Evolutionary conservation across 2,888 invertebrate genomes (phyloP).

Genomic region (Mechanitis mazaeus): DNA sequence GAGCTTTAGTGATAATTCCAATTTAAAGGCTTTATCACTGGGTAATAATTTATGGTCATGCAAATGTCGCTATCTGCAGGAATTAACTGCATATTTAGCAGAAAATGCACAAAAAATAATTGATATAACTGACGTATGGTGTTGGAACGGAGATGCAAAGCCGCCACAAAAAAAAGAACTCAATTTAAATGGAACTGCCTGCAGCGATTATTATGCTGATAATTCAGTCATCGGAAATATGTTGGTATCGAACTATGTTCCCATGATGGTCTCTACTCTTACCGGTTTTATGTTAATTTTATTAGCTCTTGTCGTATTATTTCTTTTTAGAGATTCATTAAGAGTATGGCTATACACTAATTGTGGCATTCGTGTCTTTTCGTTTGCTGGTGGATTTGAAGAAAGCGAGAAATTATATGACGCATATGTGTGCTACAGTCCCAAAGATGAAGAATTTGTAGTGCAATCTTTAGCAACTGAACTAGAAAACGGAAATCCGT

Average conservation of each 20-base stretch:
- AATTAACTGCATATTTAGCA: slow-evolving; percentile 87
- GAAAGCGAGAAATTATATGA: slow-evolving; percentile 92
- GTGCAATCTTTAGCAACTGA: slow-evolving; percentile 89
- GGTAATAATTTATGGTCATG: slow-evolving; percentile 94
- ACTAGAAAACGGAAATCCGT: slow-evolving; percentile 87
- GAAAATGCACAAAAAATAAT: slow-evolving; percentile 88
- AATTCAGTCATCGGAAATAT: slow-evolving; percentile 89
- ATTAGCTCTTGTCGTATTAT: slow-evolving; percentile 85
- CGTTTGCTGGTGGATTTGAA: slow-evolving; percentile 82
- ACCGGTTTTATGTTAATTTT: slow-evolving; percentile 86
- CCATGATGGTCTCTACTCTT: slow-evolving; percentile 87
- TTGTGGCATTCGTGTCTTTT: slow-evolving; percentile 89
- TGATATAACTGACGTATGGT: slow-evolving; percentile 87
- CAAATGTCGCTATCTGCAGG: slow-evolving; percentile 91
- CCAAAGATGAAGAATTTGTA: slow-evolving; percentile 93
- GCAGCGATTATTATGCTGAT: slow-evolving; percentile 90
- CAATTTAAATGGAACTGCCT: slow-evolving; percentile 89
- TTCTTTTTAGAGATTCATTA: slow-evolving; percentile 90
- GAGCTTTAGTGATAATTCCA: slow-evolving; percentile 81
- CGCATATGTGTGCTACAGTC: slow-evolving; percentile 94
- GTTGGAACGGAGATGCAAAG: slow-evolving; percentile 85
- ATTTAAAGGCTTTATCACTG: slow-evolving; percentile 84
- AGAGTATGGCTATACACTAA: slow-evolving; percentile 92
- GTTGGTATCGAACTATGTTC: slow-evolving; percentile 89
- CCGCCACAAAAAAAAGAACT: slow-evolving; percentile 86